Percentiles rank a stretch among this genome's conserved stretches.
These are phyloP conservation scores for Platysternon megacephalum DNA, from an alignment of 2,113 vertebrate species.

Conservation along the genomic window DNA sequence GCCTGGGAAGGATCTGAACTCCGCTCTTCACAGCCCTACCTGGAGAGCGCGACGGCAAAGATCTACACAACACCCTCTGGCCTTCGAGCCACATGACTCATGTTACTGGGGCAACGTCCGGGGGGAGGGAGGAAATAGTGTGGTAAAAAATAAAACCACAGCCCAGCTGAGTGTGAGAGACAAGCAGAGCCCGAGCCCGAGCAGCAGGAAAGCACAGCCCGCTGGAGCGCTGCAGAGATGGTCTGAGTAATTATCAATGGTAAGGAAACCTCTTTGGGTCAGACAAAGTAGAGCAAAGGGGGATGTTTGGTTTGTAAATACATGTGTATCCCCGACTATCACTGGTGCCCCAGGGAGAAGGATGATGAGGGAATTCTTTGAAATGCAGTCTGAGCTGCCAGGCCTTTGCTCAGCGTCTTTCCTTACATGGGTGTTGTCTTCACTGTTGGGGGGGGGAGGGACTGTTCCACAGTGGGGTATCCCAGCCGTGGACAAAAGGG, in stretches of 20 bases:
- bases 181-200: background rate
- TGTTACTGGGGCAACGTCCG: background rate
- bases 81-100: rapidly evolving
- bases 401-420: rapidly evolving
- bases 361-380: background rate
- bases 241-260: conserved; percentile 56
- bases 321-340: rapidly evolving
- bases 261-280: conserved; percentile 7
- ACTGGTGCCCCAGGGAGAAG: rapidly evolving
- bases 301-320: background rate
- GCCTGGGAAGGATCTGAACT: rapidly evolving
- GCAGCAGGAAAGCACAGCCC: background rate
- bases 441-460: background rate
- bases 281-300: background rate
- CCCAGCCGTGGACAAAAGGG: background rate
- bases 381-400: rapidly evolving
- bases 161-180: background rate
- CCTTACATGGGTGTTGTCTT: background rate
- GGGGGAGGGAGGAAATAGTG: background rate
- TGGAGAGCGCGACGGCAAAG: background rate
- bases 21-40: rapidly evolving
- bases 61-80: background rate
- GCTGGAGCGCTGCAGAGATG: background rate
- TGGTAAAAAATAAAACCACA: background rate
- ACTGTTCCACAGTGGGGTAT: background rate